phyloP scores from a whole-genome alignment of 2,888 invertebrate genomes.

The Zelleria hepariella region DNA sequence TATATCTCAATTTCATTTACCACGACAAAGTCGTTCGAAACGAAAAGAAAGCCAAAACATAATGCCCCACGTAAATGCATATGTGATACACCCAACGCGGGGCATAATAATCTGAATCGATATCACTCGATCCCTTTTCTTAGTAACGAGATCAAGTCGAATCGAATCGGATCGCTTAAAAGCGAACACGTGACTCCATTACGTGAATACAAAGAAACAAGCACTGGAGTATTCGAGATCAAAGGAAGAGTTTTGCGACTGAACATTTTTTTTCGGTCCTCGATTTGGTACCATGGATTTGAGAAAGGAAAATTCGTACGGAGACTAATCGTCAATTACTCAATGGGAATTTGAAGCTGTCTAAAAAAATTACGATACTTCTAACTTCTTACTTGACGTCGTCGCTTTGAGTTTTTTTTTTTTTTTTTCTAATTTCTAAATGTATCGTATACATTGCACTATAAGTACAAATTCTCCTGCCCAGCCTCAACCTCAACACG shows the following conservation, averaged over 20 bases:
- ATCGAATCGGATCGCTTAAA: not conserved
- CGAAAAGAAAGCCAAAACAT: not conserved
- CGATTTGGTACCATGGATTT: not conserved
- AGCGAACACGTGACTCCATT: not conserved
- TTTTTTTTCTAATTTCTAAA: too few species aligned
- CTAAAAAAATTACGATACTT: too few species aligned
- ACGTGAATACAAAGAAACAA: not conserved
- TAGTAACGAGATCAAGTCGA: not conserved
- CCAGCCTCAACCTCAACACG: too few species aligned
- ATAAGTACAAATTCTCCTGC: too few species aligned
- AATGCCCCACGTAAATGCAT: not conserved
- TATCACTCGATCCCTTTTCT: not conserved
- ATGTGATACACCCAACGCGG: not conserved
- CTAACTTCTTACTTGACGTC: too few species aligned
- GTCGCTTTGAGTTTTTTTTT: too few species aligned
- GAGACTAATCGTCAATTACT: too few species aligned
- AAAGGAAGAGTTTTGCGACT: not conserved
- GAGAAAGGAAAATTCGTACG: too few species aligned
- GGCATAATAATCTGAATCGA: not conserved
- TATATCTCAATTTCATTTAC: not conserved
- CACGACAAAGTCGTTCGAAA: not conserved
- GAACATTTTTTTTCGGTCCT: not conserved
- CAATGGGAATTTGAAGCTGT: too few species aligned
- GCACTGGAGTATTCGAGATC: not conserved
- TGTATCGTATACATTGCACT: too few species aligned